Evolutionary conservation across 2,797 vertebrate genomes (phyloP), one percentile per base, ranked within the genome.

Genomic region (Sebastes hopkinsi): DNA sequence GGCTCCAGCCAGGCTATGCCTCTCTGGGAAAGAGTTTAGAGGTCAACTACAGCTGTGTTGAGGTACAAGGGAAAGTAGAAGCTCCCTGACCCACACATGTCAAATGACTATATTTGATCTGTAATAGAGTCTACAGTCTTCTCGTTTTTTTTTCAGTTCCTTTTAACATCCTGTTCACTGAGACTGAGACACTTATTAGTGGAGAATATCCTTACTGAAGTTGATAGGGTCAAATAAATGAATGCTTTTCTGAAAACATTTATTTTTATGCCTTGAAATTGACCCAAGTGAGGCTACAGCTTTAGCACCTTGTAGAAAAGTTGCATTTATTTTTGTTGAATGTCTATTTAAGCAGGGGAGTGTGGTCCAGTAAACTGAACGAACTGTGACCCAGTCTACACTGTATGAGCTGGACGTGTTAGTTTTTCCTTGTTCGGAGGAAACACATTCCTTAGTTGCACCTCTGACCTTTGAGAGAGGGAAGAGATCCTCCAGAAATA

Each of bases 401-500:
- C 84, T 79, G 79, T 73, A 81, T 80, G 84, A 81, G 78, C 88
- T 92, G 88, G 84, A 88, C 30, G 22, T 83, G 85, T 90, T 81
- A 82, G 79, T 91, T 92, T 88, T 92, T 85, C 78, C 82, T 89
- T 87, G 87, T 92, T 88, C 59, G 55, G 89, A 92, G 89, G 90
- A 92, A 92, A 92, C 90, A 88, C 94, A 95, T 95, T 95, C 94
- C 90, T 92, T 59, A 56, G 82, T 73, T 67, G 62, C 85, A 93
- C 93, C 89, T 91, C 77, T 95, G 93, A 94, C 93, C 93, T 87
- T 76, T 79, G 76, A 92, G 73, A 88, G 85, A 92, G 76, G 55
- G 84, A 87, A 79, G 73, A 82, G 82, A 93, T 92, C 84, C 85
- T 88, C 77, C 82, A 89, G 89, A 92, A 92, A 90, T 88, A 90